phyloP scores from a whole-genome alignment of 1,140 invertebrate genomes.

The Tetramorium simillimum region DNA sequence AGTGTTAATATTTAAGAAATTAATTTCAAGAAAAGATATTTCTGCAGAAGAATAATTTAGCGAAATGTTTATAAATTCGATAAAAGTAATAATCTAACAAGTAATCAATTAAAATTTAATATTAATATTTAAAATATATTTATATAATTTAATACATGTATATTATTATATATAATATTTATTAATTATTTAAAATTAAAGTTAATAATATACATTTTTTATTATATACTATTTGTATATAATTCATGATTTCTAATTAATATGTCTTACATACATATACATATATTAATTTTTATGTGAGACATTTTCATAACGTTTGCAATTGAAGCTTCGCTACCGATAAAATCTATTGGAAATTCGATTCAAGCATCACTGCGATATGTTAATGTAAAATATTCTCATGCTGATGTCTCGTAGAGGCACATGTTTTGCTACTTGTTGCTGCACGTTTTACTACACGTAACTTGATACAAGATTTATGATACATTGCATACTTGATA shows the following conservation, averaged over 20 bases:
- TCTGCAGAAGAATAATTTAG: neutral
- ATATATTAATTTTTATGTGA: too few relatives aligned
- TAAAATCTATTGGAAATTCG: neutral
- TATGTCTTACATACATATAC: too few relatives aligned
- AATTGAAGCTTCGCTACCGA: neutral
- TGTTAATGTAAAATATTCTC: neutral
- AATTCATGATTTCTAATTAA: too few relatives aligned
- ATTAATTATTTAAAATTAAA: too few relatives aligned
- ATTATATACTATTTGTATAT: too few relatives aligned
- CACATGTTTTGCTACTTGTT: neutral
- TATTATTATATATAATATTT: neutral
- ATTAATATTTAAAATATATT: neutral
- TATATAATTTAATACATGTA: neutral
- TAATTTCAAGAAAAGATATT: neutral
- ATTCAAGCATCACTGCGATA: neutral
- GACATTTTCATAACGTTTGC: neutral
- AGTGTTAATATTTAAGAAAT: neutral
- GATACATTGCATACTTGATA: neutral
- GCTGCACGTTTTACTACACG: neutral
- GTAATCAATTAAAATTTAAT: neutral
- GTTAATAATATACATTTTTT: too few relatives aligned
- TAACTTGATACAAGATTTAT: neutral
- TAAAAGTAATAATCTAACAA: neutral
- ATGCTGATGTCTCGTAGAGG: neutral
- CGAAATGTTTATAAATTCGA: neutral